Evolutionary conservation across 2,113 vertebrate species (phyloP), one percentile per base, ranked within the genome.

Genomic region (Octodon degus): DNA sequence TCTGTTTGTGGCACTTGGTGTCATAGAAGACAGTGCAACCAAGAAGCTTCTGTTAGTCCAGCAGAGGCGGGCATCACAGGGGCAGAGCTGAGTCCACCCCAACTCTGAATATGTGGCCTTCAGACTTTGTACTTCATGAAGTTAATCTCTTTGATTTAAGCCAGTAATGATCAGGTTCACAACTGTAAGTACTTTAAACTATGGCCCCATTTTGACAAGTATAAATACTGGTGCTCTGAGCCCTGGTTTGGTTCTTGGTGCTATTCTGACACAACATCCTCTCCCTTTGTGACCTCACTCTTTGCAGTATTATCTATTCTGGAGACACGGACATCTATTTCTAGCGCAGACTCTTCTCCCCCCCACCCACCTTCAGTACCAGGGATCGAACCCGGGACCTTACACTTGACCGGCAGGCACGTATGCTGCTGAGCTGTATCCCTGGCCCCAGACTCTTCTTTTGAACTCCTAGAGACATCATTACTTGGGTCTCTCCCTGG

Each of bases 81-180:
- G 89, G 47, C 22, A 1, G 22, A 70, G 63, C 86, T 62, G 55
- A 74, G 30, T 70, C 47, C 79, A 30, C 55, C 43, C 20, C 16
- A 58, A 8, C 70, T 63, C n/a, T 17, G 22, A 19, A 24, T 7
- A 24, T 47, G 13, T n/a, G 40, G 30, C 50, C 62, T 86, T 13
- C 62, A 16, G 80, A 72, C 63, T 87, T 62, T 7, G 0, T 74
- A 53, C 58, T 40, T 32, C 43, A 17, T 60, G 30, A 87, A 92
- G 43, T 50, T 74, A 79, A 88, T 43, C 32, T 86, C 37, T 89
- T 40, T 95, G 50, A 37, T 82, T 72, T 82, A 86, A 92, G 68
- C n/a, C 85, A 90, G 68, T 63, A 74, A 3, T 11, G 68, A 47
- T 74, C 12, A 58, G 80, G 30, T 60, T 60, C 27, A 60, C 47